These are phyloP conservation scores for Peromyscus melanophrys DNA, from an alignment of 2,797 vertebrate genomes.

Conservation along the genomic window DNA sequence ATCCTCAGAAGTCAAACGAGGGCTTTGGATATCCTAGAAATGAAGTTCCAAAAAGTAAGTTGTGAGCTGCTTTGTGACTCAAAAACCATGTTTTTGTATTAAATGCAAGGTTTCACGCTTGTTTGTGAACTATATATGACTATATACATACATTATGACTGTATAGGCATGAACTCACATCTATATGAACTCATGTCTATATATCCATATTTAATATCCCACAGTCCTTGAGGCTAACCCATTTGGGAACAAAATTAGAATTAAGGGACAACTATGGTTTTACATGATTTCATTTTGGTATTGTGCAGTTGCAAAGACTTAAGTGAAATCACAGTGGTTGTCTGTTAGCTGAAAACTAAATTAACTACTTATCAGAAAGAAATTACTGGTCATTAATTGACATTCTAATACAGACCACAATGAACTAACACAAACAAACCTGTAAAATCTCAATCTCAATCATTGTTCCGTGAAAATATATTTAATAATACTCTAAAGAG, in stretches of 20 bases:
- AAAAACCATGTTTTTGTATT: background rate
- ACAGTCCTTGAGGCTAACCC: background rate
- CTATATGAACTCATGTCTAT: too few species aligned
- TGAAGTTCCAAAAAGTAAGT: too few species aligned
- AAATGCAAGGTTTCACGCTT: background rate
- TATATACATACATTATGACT: too few species aligned
- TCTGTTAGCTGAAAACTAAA: background rate
- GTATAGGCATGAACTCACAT: too few species aligned
- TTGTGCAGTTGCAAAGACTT: background rate
- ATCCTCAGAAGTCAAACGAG: background rate
- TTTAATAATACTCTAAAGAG: background rate
- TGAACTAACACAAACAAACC: conserved; percentile 60
- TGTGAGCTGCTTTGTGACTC: too few species aligned
- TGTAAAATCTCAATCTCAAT: background rate
- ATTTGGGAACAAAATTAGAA: conserved; percentile 20
- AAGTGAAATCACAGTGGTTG: conserved; percentile 1
- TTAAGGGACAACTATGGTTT: background rate
- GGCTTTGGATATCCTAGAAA: background rate
- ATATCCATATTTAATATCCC: background rate
- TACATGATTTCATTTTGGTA: background rate
- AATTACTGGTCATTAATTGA: background rate
- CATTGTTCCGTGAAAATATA: background rate
- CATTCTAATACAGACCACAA: background rate
- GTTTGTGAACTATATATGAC: background rate
- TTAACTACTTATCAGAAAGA: conserved; percentile 35